Base-by-base conservation (phyloP, 2,888 invertebrate species). In the Mesoligia furuncula region DNA sequence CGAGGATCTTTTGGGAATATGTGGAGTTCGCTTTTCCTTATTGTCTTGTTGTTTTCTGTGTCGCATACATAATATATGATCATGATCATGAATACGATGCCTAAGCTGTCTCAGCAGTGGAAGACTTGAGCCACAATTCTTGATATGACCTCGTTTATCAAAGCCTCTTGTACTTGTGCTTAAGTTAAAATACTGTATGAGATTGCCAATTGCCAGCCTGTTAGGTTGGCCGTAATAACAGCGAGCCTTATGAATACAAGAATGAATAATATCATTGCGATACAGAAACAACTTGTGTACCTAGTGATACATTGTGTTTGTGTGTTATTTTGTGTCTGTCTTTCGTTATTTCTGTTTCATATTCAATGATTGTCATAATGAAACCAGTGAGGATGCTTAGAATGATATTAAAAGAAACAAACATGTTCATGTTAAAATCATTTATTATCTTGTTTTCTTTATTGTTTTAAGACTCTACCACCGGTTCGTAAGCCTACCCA, bases 401-500 rank as follows among this genome's bases (percentile, higher is more conserved):
- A 51, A 39, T 48, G 51, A 57, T 27, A 64, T 62, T 61, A 62
- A 85, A 72, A 72, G 24, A 85, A 77, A 85, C 73, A 77, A 70
- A 39, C 42, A 61, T 36, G 3, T 20, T 24, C 42, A 59, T 59
- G 15, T 65, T 68, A 27, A 15, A 64, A 81, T 51, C 8, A 59
- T 84, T 81, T 84, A 84, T 74, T 84, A 15, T 57, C 6, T 61
- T 45, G 13, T 62, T 51, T 48, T 42, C 13, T 65, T 57, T 48
- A 51, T 71, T 54, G 11, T 65, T 75, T 79, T n/a, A 36, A 42
- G 61, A 66, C 13, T 81, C 42, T 72, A 86, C 86, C 78, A 72
- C 82, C 85, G 79, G 75, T 84, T 86, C 79, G 82, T 64, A 86
- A 86, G 13, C 75, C 84, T 86, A 83, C 77, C 48, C 82, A n/a